Evolutionary conservation across 2,113 vertebrate species (phyloP).

Genomic region (Sander vitreus): DNA sequence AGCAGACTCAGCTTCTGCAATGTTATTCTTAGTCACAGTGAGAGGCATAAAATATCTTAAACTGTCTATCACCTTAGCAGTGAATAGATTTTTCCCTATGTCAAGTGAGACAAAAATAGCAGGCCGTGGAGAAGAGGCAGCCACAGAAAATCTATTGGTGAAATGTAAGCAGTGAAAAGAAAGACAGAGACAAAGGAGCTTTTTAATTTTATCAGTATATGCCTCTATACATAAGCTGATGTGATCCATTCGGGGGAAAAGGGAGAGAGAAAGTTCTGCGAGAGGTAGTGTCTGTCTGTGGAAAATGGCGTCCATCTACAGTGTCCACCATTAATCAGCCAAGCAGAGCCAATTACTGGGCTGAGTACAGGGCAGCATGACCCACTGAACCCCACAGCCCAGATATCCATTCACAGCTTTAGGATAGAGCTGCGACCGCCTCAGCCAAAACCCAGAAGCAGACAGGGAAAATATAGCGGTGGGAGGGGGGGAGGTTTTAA

Average conservation of each 20-base stretch:
- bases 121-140: conserved; percentile 24
- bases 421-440: conserved; percentile 41
- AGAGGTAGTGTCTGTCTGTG: conserved; percentile 70
- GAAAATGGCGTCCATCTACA: conserved; percentile 81
- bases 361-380: conserved; percentile 63
- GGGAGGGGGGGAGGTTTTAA: conserved; percentile 22
- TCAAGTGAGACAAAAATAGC: conserved; percentile 65
- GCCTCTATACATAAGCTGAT: conserved; percentile 41
- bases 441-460: conserved; percentile 48
- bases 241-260: conserved; percentile 47
- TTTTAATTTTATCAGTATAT: conserved; percentile 37
- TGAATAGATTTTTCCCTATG: conserved; percentile 41
- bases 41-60: conserved; percentile 71
- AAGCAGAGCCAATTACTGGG: conserved; percentile 80
- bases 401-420: conserved; percentile 69
- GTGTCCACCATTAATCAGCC: conserved; percentile 81
- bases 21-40: conserved; percentile 75
- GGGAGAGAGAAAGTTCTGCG: conserved; percentile 44
- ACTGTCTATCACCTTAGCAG: conserved; percentile 63
- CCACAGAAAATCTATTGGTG: conserved; percentile 34
- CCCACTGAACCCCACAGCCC: conserved; percentile 70
- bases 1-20: conserved; percentile 44
- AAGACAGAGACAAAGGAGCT: conserved; percentile 26
- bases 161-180: conserved; percentile 41
- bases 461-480: conserved; percentile 15